Percentiles rank a stretch among this genome's conserved stretches.
Evolutionary conservation across 2,113 vertebrate genomes (phyloP).

Genomic region (Alligator mississippiensis): DNA sequence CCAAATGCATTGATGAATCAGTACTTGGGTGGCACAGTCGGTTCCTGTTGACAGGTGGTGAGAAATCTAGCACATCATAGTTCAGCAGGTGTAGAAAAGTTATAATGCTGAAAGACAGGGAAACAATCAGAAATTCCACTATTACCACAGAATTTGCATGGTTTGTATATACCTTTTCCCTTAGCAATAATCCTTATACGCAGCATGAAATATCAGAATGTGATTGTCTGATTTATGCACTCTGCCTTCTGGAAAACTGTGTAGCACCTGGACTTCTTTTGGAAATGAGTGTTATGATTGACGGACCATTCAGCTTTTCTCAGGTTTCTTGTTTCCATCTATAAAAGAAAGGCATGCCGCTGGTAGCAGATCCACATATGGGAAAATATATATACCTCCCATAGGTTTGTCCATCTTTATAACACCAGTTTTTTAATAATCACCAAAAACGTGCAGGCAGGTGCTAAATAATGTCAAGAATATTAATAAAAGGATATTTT

Average conservation of each 20-base stretch:
- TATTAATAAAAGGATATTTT: neutral
- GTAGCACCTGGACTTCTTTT: neutral
- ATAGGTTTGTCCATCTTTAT: neutral
- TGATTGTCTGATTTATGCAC: neutral
- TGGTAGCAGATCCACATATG: neutral
- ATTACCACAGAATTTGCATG: neutral
- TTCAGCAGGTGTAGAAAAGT: slow-evolving; percentile 46
- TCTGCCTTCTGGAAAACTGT: neutral
- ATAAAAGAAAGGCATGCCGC: neutral
- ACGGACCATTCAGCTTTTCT: neutral
- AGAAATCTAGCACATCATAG: slow-evolving; percentile 15
- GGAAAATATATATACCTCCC: neutral
- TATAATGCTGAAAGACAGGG: neutral
- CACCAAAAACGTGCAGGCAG: neutral
- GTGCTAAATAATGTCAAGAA: neutral
- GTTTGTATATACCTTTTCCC: neutral
- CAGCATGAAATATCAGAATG: slow-evolving; percentile 20
- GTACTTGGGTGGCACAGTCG: neutral
- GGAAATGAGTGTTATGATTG: neutral
- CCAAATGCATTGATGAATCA: neutral
- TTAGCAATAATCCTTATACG: neutral
- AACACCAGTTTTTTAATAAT: neutral
- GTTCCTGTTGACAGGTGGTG: slow-evolving; percentile 26
- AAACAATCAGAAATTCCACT: slow-evolving; percentile 16
- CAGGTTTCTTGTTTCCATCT: neutral